These are phyloP conservation scores for Sebastes taczanowskii DNA, from an alignment of 2,797 vertebrate species.

Conservation along the genomic window DNA sequence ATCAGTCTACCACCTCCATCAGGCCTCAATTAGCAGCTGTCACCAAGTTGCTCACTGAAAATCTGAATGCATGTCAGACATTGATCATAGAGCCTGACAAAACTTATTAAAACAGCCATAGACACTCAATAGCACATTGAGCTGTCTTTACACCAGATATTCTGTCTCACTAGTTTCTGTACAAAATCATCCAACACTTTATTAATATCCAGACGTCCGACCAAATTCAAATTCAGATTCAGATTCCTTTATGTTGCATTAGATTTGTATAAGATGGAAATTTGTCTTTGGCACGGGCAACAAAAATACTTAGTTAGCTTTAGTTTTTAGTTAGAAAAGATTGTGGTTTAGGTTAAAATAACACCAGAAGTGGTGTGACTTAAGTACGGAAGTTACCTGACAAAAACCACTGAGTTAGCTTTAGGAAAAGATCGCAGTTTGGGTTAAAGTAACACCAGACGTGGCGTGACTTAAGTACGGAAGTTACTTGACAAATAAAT, in stretches of 20 bases:
- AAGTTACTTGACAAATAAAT: too few species aligned
- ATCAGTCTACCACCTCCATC: neutral
- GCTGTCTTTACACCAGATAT: neutral
- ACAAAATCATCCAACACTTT: neutral
- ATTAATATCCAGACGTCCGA: neutral
- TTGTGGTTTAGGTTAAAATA: too few species aligned
- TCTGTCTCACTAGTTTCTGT: neutral
- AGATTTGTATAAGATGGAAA: neutral
- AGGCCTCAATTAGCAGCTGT: neutral
- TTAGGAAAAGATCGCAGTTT: too few species aligned
- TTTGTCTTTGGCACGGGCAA: neutral
- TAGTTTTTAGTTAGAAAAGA: too few species aligned
- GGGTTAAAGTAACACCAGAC: too few species aligned
- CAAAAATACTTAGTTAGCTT: too few species aligned
- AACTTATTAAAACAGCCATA: too few species aligned
- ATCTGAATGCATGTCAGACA: neutral
- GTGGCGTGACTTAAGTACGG: too few species aligned
- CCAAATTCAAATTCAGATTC: neutral
- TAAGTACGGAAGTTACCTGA: too few species aligned
- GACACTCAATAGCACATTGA: too few species aligned
- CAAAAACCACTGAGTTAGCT: too few species aligned
- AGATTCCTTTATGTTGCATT: neutral
- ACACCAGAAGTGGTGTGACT: too few species aligned
- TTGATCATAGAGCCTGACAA: neutral
- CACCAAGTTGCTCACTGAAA: neutral